Evolutionary conservation across 2,888 invertebrate genomes (phyloP), one percentile per base, ranked within the genome.

Genomic region (Timema cristinae): DNA sequence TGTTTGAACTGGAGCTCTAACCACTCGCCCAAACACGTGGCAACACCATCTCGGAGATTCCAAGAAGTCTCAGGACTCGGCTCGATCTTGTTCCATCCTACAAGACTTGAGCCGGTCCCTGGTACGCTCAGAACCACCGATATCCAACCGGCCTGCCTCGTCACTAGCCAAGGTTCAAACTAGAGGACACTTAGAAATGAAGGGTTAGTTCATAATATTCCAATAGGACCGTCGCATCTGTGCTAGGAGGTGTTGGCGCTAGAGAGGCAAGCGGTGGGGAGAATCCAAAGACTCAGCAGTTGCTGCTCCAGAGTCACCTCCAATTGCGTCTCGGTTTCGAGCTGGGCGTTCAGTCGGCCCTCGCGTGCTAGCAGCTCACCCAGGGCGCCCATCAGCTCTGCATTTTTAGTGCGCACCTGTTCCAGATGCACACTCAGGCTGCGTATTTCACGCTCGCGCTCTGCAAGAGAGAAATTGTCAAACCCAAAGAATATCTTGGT

Each of bases 381-480:
- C 7, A 73, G 66, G 16, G 68, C 54, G 7, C 63, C 52, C 63
- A 51, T 50, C 2, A 73, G 68, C 6, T 16, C 49, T 49, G 63
- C 16, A 66, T 73, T 68, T 49, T 59, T 61, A 50, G 47, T 66
- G 51, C 74, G 68, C 16, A 73, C 71, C 10, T 63, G 67, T 52
- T 73, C 73, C 16, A 82, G 76, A 61, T 79, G 76, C 70, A 78
- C 77, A 72, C 80, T 77, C 51, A 83, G 76, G 5, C 77, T 75
- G 70, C 79, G 80, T 66, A 83, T 80, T 76, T 83, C 83, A 13
- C 76, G 79, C 74, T 84, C 83, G 48, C 83, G 77, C 75, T 81
- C 84, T 83, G 75, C 71, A 79, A 32, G 32, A 32, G 32, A 32
- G 32, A 32, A 32, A 32, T 32, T 32, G 32, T 32, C 32, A 32